phyloP scores from a whole-genome alignment of 1,140 invertebrate species.

The Coptotermes formosanus region DNA sequence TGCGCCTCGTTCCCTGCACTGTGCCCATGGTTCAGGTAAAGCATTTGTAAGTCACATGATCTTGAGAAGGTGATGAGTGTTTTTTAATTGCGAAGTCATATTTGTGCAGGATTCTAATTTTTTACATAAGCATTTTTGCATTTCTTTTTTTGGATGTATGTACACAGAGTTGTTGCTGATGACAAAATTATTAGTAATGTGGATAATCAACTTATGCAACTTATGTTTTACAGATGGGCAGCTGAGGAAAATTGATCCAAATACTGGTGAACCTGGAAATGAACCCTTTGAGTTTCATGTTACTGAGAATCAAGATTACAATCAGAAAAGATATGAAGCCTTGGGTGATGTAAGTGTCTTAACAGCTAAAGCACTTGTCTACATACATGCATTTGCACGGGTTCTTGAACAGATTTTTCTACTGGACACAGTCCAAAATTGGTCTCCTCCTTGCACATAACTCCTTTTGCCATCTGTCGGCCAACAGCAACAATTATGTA shows the following conservation, averaged over 20 bases:
- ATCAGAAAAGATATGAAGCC: constrained; percentile 69
- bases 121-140: neutral
- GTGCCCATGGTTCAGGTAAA: too few species aligned
- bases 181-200: neutral
- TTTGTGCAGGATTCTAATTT: too few species aligned
- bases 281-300: constrained; percentile 64
- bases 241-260: constrained; percentile 55
- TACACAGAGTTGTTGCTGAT: neutral
- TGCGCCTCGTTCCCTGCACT: too few species aligned
- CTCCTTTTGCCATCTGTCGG: too few species aligned
- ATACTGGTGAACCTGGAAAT: constrained; percentile 49
- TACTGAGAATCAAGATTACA: constrained; percentile 57
- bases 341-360: constrained; percentile 58
- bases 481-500: too few species aligned
- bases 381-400: too few species aligned
- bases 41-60: too few species aligned
- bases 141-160: neutral
- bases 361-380: neutral
- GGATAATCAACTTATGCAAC: neutral
- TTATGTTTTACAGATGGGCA: constrained; percentile 50
- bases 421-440: too few species aligned
- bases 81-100: neutral
- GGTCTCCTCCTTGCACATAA: too few species aligned
- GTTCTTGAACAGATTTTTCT: too few species aligned
- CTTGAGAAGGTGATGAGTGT: neutral